These are phyloP conservation scores for Pseudorasbora parva DNA, from an alignment of 2,113 vertebrate genomes.

Conservation along the genomic window DNA sequence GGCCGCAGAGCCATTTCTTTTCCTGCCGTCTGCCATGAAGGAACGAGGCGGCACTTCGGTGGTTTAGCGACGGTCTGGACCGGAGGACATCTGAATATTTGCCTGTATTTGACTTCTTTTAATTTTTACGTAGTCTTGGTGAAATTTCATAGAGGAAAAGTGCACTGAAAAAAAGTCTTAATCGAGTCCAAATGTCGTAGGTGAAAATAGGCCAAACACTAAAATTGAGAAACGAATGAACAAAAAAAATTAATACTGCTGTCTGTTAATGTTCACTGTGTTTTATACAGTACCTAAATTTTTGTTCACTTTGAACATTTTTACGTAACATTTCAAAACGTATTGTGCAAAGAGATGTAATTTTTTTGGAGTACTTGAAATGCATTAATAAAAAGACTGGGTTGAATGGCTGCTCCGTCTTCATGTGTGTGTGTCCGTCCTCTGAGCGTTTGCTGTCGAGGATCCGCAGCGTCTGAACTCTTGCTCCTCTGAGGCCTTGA, in stretches of 20 bases:
- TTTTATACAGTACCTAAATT: slow-evolving; percentile 98
- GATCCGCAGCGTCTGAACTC: slow-evolving; percentile 76
- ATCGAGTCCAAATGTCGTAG: slow-evolving; percentile 93
- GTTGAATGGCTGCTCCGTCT: slow-evolving; percentile 72
- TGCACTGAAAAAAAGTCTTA: slow-evolving; percentile 96
- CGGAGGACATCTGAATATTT: slow-evolving; percentile 72
- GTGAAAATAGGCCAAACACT: slow-evolving; percentile 83
- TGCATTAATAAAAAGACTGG: slow-evolving; percentile 99
- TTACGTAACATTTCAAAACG: slow-evolving; percentile 98
- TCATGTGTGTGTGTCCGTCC: not conserved
- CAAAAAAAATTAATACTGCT: slow-evolving; percentile 87
- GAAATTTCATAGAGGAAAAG: slow-evolving; percentile 88
- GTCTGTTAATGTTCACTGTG: slow-evolving; percentile 99
- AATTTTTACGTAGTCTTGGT: slow-evolving; percentile 85
- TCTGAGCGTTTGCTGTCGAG: not conserved
- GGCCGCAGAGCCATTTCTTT: slow-evolving; percentile 42
- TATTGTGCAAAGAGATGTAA: slow-evolving; percentile 99
- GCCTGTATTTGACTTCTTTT: slow-evolving; percentile 73
- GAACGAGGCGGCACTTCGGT: slow-evolving; percentile 76
- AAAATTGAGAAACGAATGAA: slow-evolving; percentile 68
- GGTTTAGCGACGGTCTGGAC: slow-evolving; percentile 92
- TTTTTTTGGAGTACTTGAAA: slow-evolving; percentile 98
- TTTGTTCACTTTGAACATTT: slow-evolving; percentile 99
- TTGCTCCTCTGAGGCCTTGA: slow-evolving; percentile 79
- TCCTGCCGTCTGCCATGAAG: slow-evolving; percentile 78